phyloP scores from a whole-genome alignment of 2,113 vertebrate genomes.

The Anhinga rufa region DNA sequence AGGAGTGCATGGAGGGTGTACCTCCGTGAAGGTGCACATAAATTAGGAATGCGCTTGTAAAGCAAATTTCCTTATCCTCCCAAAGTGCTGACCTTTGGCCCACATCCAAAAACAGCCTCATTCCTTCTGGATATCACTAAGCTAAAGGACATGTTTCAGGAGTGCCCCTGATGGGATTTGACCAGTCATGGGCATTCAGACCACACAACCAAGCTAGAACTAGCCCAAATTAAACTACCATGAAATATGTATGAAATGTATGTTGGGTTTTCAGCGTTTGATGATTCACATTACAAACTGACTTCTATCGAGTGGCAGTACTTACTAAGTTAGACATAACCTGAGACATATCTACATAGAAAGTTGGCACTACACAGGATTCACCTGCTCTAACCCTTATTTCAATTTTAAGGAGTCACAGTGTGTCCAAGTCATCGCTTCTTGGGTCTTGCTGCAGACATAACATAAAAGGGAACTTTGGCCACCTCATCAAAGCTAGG shows the following conservation, averaged over 20 bases:
- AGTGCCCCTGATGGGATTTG: not conserved
- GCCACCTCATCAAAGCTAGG: not conserved
- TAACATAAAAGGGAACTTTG: not conserved
- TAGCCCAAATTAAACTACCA: not conserved
- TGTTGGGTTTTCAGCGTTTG: not conserved
- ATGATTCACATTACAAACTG: not conserved
- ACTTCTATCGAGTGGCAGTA: not conserved
- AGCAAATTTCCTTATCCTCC: not conserved
- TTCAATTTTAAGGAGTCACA: not conserved
- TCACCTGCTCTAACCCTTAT: not conserved
- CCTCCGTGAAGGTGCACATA: accelerated
- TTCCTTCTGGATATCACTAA: not conserved
- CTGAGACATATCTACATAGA: not conserved
- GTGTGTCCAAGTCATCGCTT: not conserved
- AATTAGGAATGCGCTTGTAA: not conserved
- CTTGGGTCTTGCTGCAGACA: not conserved
- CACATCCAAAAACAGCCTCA: not conserved
- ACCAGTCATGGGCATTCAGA: not conserved
- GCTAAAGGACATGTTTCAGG: not conserved
- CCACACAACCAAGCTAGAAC: not conserved
- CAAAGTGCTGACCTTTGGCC: not conserved
- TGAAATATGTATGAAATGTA: not conserved
- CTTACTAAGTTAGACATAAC: not conserved
- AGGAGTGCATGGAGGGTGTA: not conserved
- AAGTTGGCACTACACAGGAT: not conserved